A percentile compares a stretch with the other conserved stretches of the same genome.
Evolutionary conservation across 2,888 invertebrate species (phyloP).

Genomic region (Metellina segmentata): DNA sequence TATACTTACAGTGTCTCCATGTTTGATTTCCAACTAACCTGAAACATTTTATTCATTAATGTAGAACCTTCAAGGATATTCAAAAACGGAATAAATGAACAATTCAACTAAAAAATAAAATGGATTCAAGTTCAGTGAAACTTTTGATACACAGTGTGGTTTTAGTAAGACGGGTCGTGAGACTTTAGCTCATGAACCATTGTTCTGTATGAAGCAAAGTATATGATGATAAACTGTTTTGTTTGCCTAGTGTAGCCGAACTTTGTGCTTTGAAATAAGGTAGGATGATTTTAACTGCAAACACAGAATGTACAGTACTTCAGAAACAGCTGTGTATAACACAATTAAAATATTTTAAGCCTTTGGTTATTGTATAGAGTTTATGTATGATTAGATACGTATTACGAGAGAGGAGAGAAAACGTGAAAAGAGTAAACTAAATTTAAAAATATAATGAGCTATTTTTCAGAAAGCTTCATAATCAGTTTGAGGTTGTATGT

Average conservation of each 20-base stretch:
- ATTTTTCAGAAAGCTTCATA: neutral
- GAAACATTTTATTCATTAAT: conserved; percentile 28
- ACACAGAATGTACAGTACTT: conserved; percentile 21
- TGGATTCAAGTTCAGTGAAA: conserved; percentile 46
- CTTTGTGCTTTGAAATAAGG: conserved; percentile 50
- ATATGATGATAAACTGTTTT: conserved; percentile 50
- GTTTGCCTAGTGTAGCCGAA: conserved; percentile 64
- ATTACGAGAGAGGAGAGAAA: neutral
- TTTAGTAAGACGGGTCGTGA: conserved; percentile 61
- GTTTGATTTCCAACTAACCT: conserved; percentile 13
- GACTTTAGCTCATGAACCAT: conserved; percentile 52
- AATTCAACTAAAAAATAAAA: conserved; percentile 12
- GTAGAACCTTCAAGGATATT: conserved; percentile 13
- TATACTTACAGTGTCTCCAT: conserved; percentile 20
- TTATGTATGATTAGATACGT: conserved; percentile 28
- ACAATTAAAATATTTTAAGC: conserved; percentile 30
- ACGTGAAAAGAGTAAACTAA: neutral
- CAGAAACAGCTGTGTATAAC: conserved; percentile 25
- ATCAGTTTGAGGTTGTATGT: neutral
- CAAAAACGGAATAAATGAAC: conserved; percentile 11
- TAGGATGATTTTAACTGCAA: conserved; percentile 57
- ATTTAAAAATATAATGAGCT: neutral
- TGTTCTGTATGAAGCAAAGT: conserved; percentile 48
- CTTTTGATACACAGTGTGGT: conserved; percentile 69
- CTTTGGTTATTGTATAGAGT: conserved; percentile 29